Evolutionary conservation across 2,113 vertebrate genomes (phyloP).

Genomic region (Collichthys lucidus): DNA sequence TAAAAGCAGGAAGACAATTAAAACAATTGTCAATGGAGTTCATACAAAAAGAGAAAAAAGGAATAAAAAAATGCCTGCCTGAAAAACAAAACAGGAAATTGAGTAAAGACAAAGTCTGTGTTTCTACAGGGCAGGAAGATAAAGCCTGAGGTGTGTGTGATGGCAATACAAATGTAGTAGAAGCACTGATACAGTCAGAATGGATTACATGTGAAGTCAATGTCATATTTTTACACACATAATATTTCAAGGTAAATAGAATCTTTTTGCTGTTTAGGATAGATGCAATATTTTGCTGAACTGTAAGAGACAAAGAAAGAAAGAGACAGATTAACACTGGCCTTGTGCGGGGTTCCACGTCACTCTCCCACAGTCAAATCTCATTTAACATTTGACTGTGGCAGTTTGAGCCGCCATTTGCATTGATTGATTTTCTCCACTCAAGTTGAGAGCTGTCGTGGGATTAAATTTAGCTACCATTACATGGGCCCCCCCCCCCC

Average conservation of each 20-base stretch:
- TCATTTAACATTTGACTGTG: conserved; percentile 68
- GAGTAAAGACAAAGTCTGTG: conserved; percentile 14
- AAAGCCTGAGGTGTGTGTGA: conserved; percentile 8
- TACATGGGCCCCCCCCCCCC: conserved; percentile 55
- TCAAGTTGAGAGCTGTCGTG: conserved; percentile 68
- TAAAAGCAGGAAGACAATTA: conserved; percentile 8
- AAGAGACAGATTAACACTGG: conserved; percentile 12
- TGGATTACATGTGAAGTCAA: neutral
- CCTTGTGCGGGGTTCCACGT: conserved; percentile 1
- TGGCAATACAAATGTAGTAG: conserved; percentile 16
- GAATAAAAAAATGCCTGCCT: neutral
- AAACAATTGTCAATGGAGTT: conserved; percentile 5
- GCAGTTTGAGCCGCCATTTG: conserved; percentile 73
- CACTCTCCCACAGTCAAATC: conserved; percentile 23
- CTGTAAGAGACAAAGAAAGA: conserved; percentile 5
- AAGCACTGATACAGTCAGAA: neutral
- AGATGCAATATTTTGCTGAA: conserved; percentile 1
- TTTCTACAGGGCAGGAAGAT: conserved; percentile 18
- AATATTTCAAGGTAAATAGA: conserved; percentile 4
- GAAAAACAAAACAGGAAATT: neutral
- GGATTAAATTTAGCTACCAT: conserved; percentile 74
- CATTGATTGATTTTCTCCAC: conserved; percentile 73
- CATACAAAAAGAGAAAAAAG: neutral
- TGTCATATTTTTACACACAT: neutral
- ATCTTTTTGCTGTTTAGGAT: conserved; percentile 1